Base-by-base conservation (phyloP, 64 coral and sea anemone species). In the Catalaphyllia jardinei region DNA sequence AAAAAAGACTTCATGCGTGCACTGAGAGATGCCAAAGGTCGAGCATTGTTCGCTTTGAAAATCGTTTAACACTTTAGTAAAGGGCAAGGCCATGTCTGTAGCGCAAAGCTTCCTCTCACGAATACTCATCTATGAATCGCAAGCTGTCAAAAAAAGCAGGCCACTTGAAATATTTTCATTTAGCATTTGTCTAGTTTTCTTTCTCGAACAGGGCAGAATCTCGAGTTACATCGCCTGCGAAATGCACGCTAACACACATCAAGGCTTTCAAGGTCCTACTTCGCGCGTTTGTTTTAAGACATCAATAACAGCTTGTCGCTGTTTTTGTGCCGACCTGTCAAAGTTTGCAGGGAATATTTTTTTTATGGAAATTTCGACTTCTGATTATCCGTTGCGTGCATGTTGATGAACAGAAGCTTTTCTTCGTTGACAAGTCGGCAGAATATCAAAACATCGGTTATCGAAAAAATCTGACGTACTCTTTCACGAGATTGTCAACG, bases 371-470 rank as follows among this genome's bases (percentile, higher is more conserved):
- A 71, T 71, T 65, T 52, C 12, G 35, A 42, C 64, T 71, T 28
- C 3, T 49, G 31, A 50, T 14, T 28, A 85, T 85, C 22, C 33
- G 17, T 85, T 85, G 81, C 81, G 81, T 85, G 81, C 81, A 50
- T 67, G 17, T 42, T 71, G 4, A 50, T 67, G 62, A 46, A 49
- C 81, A 71, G 71, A 25, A 71, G 63, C 62, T 64, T 42, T 71
- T 51, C 42, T 22, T 71, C 63, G 38, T 85, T 85, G 81, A 85
- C 81, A 85, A 85, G 81, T 64, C 63, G 81, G 81, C 81, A 38
- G 67, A 85, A 85, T 85, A 71, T 69, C 63, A 46, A 71, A 85
- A 85, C 81, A 71, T 85, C 22, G 38, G 62, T 52, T 85, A 85
- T 85, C 81, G 81, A 39, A 64, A 52, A 85, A 71, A 52, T 85